Base-by-base conservation (phyloP, 1,140 invertebrate genomes). In the Microplitis demolitor region DNA sequence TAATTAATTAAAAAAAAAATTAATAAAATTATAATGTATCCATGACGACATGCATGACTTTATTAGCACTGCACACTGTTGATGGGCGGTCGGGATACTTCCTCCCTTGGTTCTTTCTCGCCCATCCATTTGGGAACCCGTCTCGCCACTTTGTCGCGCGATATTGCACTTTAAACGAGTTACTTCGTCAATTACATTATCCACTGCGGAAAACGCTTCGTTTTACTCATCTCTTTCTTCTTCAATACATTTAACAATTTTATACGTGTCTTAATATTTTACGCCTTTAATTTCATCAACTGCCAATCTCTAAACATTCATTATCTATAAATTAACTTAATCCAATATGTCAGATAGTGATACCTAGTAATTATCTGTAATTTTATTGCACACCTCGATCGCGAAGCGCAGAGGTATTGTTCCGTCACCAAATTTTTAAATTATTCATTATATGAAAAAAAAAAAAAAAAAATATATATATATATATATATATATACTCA, bases 91-190 rank as follows among this genome's bases (percentile, higher is more conserved):
- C 13, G 53, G 51, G 62, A 16, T 62, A 51, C 62, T 66, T 53
- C 24, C 72, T 50, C 35, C 34, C 54, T 37, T 33, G n/a, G 35
- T 51, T 67, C 74, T 75, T 72, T 66, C 71, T 76, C 74, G 63
- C 68, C 72, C 69, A 72, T 76, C 75, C 75, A 76, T 76, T 74
- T 76, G 74, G 51, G 73, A 73, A 71, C 60, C 74, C 68, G 75
- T 75, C 76, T 81, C 78, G 78, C 78, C 79, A 80, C 79, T 83
- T 82, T 81, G 81, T 83, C 79, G 78, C 78, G 79, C 80, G 82
- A 83, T 84, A 84, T 83, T 84, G 83, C 82, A 76, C 76, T 76
- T 79, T 84, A 84, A 84, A 79, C 77, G 82, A 84, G 81, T 84
- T 83, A 84, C 80, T 77, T 79, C 77, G 76, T 82, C 75, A 83